Conservation (phyloP, 2,888 invertebrate genomes). For the Dusona sp. region DNA sequence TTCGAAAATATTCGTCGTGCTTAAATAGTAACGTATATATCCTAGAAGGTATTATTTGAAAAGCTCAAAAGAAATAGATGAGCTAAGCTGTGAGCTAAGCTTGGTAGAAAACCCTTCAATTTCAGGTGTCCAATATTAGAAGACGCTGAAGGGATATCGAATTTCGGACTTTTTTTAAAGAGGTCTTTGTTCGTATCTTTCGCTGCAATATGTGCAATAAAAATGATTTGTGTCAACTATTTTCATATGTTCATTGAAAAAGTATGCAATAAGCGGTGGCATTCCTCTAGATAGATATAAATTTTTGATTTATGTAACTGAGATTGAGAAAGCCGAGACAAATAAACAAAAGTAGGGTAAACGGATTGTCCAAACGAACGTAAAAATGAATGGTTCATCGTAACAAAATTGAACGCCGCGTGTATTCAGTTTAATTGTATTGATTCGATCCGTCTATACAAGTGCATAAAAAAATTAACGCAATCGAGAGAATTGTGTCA, state of each 20-base stretch:
- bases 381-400: conserved; percentile 44
- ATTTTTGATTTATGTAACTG: not conserved
- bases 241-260: not conserved
- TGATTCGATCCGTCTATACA: not conserved
- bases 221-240: not conserved
- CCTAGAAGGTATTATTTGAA: not conserved
- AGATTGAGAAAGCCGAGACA: not conserved
- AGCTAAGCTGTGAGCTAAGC: not conserved
- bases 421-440: not conserved
- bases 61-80: not conserved
- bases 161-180: not conserved
- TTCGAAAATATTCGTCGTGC: not conserved
- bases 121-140: not conserved
- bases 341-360: not conserved
- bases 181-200: not conserved
- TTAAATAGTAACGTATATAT: not conserved
- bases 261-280: not conserved
- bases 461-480: not conserved
- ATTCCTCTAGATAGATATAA: not conserved
- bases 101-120: not conserved
- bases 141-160: not conserved
- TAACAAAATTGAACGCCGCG: conserved; percentile 5
- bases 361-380: conserved; percentile 46
- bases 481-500: not conserved
- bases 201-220: not conserved